Conservation (phyloP, 2,797 vertebrate species). For the Smutsia temminckii region DNA sequence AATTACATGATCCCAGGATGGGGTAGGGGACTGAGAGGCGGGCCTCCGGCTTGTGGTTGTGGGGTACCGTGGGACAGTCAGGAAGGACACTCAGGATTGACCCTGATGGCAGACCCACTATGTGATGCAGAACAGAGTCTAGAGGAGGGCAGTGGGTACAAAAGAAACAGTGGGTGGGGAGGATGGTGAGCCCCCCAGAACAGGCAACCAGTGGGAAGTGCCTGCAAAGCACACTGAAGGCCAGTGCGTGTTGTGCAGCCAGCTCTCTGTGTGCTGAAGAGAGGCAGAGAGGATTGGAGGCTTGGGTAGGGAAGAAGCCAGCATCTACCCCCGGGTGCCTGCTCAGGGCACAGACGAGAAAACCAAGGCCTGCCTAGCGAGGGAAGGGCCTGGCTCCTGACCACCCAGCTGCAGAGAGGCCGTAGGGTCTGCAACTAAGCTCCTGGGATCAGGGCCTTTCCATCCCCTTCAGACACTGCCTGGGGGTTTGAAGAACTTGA, state of each 20-base stretch:
- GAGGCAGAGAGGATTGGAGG: neutral
- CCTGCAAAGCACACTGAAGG: neutral
- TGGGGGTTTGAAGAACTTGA: neutral
- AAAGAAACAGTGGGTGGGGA: neutral
- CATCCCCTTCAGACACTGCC: neutral
- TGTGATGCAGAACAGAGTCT: neutral
- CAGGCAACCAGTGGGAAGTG: neutral
- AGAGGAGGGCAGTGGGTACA: neutral
- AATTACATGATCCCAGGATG: neutral
- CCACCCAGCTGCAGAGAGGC: neutral
- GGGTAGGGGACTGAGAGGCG: neutral
- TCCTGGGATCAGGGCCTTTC: neutral
- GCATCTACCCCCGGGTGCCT: too few species aligned
- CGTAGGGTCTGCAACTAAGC: accelerated
- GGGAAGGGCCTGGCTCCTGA: neutral
- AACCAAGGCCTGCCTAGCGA: accelerated
- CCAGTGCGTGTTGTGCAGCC: accelerated
- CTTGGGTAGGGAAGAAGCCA: accelerated
- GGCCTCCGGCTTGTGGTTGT: neutral
- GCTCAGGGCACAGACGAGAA: neutral
- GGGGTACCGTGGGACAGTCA: neutral
- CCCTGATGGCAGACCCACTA: neutral
- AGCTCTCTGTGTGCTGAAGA: neutral
- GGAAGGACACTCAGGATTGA: neutral
- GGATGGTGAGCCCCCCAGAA: too few species aligned